Percentiles rank a stretch among this genome's conserved stretches.
phyloP scores from a whole-genome alignment of 2,888 invertebrate species.

The Phania funesta region DNA sequence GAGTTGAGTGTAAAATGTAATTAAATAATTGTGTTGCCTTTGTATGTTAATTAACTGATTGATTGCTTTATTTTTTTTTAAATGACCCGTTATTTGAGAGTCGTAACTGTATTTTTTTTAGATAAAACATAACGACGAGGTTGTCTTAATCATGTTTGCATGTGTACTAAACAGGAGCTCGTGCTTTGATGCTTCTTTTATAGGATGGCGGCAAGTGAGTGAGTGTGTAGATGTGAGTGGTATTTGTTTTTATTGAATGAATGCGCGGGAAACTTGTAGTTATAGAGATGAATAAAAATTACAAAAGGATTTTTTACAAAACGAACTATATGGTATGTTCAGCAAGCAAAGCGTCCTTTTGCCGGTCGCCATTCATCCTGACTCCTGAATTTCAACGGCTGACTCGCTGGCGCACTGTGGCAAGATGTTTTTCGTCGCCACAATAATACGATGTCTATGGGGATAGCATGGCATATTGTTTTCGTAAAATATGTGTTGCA shows the following conservation, averaged over 20 bases:
- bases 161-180: slow-evolving; percentile 73
- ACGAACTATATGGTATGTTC: slow-evolving; percentile 55
- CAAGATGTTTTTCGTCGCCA: slow-evolving; percentile 65
- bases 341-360: slow-evolving; percentile 67
- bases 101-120: not conserved
- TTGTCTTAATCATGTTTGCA: slow-evolving; percentile 73
- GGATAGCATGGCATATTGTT: slow-evolving; percentile 55
- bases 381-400: slow-evolving; percentile 72
- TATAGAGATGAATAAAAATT: slow-evolving; percentile 46
- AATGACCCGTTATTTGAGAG: not conserved
- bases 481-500: slow-evolving; percentile 57
- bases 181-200: slow-evolving; percentile 72
- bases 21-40: not conserved
- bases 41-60: not conserved
- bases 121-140: slow-evolving; percentile 57
- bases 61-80: not conserved
- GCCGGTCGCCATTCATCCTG: slow-evolving; percentile 76
- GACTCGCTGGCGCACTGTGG: slow-evolving; percentile 64
- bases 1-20: not conserved
- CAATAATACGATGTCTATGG: slow-evolving; percentile 63
- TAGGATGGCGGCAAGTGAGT: slow-evolving; percentile 70
- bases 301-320: slow-evolving; percentile 54
- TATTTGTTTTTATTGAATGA: slow-evolving; percentile 57
- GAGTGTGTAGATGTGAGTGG: slow-evolving; percentile 47
- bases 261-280: slow-evolving; percentile 74